Conservation (phyloP, 2,797 vertebrate genomes). For the Lagocephalus sceleratus region DNA sequence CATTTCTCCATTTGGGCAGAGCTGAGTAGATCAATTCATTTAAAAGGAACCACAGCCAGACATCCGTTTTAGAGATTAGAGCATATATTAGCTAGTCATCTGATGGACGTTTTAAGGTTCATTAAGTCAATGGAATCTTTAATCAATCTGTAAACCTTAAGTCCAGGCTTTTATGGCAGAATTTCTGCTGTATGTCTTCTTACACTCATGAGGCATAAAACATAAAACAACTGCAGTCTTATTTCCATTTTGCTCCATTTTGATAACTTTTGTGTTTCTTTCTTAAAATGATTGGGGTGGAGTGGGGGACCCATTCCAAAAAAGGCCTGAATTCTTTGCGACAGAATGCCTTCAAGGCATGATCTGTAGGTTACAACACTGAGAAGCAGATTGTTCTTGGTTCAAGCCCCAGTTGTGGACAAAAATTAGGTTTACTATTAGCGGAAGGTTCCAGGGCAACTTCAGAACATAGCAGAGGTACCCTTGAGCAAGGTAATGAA, state of each 20-base stretch:
- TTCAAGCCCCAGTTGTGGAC: too few relatives aligned
- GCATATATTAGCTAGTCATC: conserved; percentile 83
- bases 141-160: conserved; percentile 90
- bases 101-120: conserved; percentile 87
- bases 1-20: conserved; percentile 81
- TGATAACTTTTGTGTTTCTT: conserved; percentile 21
- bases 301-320: conserved; percentile 8
- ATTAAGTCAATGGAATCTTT: conserved; percentile 97
- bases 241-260: conserved; percentile 34
- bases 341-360: conserved; percentile 15
- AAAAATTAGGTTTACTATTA: too few relatives aligned
- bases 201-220: conserved; percentile 39
- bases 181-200: conserved; percentile 52
- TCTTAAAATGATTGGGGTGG: conserved; percentile 15
- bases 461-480: too few relatives aligned
- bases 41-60: conserved; percentile 84
- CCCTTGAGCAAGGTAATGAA: too few relatives aligned
- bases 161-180: conserved; percentile 71
- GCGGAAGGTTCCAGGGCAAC: too few relatives aligned
- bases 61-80: conserved; percentile 88
- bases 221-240: conserved; percentile 20
- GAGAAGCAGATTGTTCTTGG: too few relatives aligned
- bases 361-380: too few relatives aligned
- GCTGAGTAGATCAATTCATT: conserved; percentile 84
- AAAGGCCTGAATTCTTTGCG: conserved; percentile 23